Evolutionary conservation across 64 coral and sea anemone species (phyloP), one percentile per base, ranked within the genome.

Genomic region (Pocillopora damicornis): DNA sequence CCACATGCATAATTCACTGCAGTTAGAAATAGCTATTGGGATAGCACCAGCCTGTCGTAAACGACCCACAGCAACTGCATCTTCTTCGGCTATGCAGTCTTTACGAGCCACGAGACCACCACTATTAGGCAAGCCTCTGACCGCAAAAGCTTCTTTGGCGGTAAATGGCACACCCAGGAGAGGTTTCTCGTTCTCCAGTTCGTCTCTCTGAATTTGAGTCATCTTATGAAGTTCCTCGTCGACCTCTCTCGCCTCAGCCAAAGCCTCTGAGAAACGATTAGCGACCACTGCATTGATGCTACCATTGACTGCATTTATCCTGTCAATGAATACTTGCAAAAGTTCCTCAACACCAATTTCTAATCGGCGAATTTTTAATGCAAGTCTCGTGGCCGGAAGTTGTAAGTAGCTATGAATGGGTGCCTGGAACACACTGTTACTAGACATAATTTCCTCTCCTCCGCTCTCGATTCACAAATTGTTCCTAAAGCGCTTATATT

Each of bases 1-100:
- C 95, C 95, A 98, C 95, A 98, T 98, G 51, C 95, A 98, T 20
- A 98, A 68, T 26, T 98, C 95, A 83, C 92, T 94, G 71, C 92
- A 93, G 77, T 98, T 98, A 0, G 95, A 91, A 13, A 94, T 67
- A 16, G 92, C 95, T 15, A 98, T 22, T 2, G 90, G 91, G n/a
- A 98, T 98, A 37, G 95, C 95, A 13, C 95, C 95, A 2, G 95
- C 82, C 8, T 75, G 79, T 1, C 89, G 90, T 76, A 98, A 78
- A 9, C 89, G 88, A 51, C 59, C 60, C 10, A 98, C 90, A 23
- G 92, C 92, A 35, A 82, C 88, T 37, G 95, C 95, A 82, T 94
- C 92, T 57, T 92, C 81, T 63, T 77, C 34, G 23, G 95, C 89
- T 66, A 89, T 73, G 22, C 59, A 75, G 66, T 82, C 92, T 77